A percentile compares a stretch with the other conserved stretches of the same genome.
Evolutionary conservation across 2,797 vertebrate species (phyloP).

Genomic region (Oophaga sylvatica): DNA sequence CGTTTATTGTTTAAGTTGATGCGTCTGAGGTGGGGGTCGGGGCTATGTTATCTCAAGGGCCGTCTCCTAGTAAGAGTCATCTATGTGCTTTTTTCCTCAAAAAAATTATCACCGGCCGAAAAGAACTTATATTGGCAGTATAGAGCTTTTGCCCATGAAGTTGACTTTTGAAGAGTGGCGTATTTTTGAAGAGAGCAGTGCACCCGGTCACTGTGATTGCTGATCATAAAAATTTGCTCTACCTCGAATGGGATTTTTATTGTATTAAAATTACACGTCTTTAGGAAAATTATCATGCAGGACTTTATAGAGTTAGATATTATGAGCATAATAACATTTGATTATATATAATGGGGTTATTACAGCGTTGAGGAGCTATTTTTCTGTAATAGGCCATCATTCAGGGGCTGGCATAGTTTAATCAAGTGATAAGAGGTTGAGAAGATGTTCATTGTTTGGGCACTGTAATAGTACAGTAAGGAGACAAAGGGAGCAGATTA

Average conservation of each 20-base stretch:
- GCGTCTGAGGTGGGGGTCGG: too few relatives aligned
- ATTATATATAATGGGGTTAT: not conserved
- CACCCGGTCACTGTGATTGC: too few relatives aligned
- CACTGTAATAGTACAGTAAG: not conserved
- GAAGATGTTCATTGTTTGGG: not conserved
- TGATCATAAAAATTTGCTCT: too few relatives aligned
- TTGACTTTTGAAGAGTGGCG: too few relatives aligned
- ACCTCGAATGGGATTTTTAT: not conserved
- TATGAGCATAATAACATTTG: not conserved
- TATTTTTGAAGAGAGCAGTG: too few relatives aligned
- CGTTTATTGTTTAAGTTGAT: too few relatives aligned
- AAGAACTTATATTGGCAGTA: too few relatives aligned
- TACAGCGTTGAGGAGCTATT: constrained; percentile 19
- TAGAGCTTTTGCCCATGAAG: too few relatives aligned
- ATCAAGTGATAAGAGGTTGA: not conserved
- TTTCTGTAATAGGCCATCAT: constrained; percentile 1
- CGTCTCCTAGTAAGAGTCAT: too few relatives aligned
- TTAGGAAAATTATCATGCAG: not conserved
- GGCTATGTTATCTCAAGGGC: too few relatives aligned
- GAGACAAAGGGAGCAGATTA: not conserved
- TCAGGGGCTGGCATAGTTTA: not conserved
- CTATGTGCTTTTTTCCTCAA: too few relatives aligned
- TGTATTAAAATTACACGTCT: constrained; percentile 6
- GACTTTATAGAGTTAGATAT: not conserved
- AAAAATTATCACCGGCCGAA: too few relatives aligned